Conservation (phyloP, 2,797 vertebrate species). For the Moxostoma hubbsi region DNA sequence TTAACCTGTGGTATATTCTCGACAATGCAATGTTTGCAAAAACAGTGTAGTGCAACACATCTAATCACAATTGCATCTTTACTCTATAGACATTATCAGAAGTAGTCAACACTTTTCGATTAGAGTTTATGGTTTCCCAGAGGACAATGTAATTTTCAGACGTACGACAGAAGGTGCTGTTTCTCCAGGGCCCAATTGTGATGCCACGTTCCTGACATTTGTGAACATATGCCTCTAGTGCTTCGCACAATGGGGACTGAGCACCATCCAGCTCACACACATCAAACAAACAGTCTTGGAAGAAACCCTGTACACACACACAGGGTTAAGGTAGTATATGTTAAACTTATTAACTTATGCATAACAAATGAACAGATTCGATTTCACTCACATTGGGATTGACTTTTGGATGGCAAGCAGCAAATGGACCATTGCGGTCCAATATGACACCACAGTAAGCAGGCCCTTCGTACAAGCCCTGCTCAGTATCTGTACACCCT, state of each 20-base stretch:
- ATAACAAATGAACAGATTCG: not conserved
- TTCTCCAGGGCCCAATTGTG: constrained; percentile 74
- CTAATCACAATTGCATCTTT: too few species aligned
- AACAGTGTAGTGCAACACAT: too few species aligned
- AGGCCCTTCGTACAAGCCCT: constrained; percentile 70
- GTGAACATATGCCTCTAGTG: too few species aligned
- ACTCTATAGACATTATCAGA: too few species aligned
- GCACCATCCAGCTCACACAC: constrained; percentile 77
- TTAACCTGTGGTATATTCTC: too few species aligned
- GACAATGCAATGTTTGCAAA: too few species aligned
- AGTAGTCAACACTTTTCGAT: too few species aligned
- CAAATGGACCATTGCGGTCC: constrained; percentile 75
- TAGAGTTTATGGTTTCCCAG: too few species aligned
- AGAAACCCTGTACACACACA: constrained; percentile 66
- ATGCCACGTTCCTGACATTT: constrained; percentile 61
- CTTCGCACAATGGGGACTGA: not conserved
- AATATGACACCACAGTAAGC: constrained; percentile 75
- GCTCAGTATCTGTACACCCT: constrained; percentile 67
- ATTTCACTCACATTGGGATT: constrained; percentile 73
- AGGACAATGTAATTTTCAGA: constrained; percentile 4
- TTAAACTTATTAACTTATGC: not conserved
- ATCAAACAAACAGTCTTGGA: constrained; percentile 78
- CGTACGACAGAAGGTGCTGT: constrained; percentile 75
- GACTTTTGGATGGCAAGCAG: constrained; percentile 73
- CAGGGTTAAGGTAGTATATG: constrained; percentile 33